A percentile compares a stretch with the other conserved stretches of the same genome.
These are phyloP conservation scores for Procavia capensis DNA, from an alignment of 2,113 vertebrate species.

Conservation along the genomic window DNA sequence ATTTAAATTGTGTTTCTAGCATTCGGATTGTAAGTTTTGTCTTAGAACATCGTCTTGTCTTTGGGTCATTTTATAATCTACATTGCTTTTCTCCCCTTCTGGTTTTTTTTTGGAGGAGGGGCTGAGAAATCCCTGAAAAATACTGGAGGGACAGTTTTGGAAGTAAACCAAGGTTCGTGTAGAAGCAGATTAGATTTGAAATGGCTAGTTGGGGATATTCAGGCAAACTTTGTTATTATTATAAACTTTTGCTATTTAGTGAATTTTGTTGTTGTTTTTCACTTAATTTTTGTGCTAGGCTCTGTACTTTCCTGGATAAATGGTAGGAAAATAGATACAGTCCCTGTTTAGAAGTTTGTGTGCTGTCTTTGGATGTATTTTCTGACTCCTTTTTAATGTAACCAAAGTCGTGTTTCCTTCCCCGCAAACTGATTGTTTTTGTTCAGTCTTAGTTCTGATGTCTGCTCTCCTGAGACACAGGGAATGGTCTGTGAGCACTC, in stretches of 20 bases:
- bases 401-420: neutral
- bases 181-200: conserved; percentile 47
- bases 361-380: conserved; percentile 41
- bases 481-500: neutral
- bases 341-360: neutral
- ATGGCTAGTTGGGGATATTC: neutral
- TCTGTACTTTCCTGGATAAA: neutral
- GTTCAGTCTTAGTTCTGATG: neutral
- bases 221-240: neutral
- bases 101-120: neutral
- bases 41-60: neutral
- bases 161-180: conserved; percentile 19
- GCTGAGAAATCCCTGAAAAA: conserved; percentile 39
- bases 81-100: neutral
- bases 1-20: conserved; percentile 18
- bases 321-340: neutral
- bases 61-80: neutral
- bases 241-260: neutral
- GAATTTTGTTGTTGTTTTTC: conserved; percentile 38
- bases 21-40: neutral
- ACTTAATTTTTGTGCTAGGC: neutral
- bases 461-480: neutral
- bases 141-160: conserved; percentile 39
- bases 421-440: neutral
- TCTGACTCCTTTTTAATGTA: neutral